phyloP scores from a whole-genome alignment of 1,140 invertebrate genomes.

The Saccostrea cuccullata region DNA sequence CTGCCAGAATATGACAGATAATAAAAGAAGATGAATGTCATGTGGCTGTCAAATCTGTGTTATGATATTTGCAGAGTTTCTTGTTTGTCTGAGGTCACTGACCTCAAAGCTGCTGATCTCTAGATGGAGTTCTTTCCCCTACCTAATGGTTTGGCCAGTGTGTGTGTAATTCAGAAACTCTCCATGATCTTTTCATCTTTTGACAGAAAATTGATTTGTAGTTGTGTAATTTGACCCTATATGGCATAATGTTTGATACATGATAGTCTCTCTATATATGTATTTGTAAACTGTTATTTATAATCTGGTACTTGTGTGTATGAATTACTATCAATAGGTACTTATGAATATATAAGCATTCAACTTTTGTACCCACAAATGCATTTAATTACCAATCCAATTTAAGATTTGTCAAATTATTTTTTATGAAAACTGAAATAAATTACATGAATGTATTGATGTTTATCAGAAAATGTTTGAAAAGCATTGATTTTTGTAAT shows the following conservation, averaged over 20 bases:
- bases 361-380: not conserved
- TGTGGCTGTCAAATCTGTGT: not conserved
- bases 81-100: not conserved
- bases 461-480: too few species aligned
- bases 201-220: not conserved
- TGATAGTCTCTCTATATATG: not conserved
- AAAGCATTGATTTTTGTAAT: too few species aligned
- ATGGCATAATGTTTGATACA: not conserved
- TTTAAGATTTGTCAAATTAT: not conserved
- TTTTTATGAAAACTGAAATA: too few species aligned
- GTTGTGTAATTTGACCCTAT: too few species aligned
- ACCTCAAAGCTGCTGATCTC: not conserved
- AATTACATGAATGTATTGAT: too few species aligned
- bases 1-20: not conserved
- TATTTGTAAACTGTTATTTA: not conserved
- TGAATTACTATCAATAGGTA: not conserved
- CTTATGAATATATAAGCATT: not conserved
- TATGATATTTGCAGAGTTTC: not conserved
- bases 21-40: slow-evolving; percentile 11
- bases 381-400: not conserved
- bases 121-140: not conserved
- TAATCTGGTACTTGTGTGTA: not conserved
- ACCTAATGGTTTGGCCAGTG: not conserved
- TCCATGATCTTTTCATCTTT: not conserved
- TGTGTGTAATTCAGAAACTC: not conserved